Evolutionary conservation across 2,888 invertebrate genomes (phyloP).

Genomic region (Melinaea menophilus): DNA sequence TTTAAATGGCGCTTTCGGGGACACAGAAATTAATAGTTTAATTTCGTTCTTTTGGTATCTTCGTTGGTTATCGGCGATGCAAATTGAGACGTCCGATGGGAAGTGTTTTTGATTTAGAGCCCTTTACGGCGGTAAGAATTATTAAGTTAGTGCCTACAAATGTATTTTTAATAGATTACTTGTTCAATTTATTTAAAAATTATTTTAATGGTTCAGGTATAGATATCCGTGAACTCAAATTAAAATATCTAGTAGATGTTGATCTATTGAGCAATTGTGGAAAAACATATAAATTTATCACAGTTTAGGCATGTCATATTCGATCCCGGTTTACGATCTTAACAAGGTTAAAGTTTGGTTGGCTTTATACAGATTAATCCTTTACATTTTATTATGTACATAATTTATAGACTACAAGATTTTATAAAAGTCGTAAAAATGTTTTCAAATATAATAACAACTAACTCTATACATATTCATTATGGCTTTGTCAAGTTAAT

Average conservation of each 20-base stretch:
- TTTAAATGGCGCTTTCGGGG: conserved; percentile 56
- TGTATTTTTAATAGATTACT: no score
- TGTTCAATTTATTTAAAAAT: no score
- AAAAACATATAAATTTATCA: conserved; percentile 3
- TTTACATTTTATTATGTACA: conserved; percentile 51
- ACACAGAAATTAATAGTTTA: conserved; percentile 66
- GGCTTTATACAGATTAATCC: conserved; percentile 46
- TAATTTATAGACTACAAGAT: conserved; percentile 54
- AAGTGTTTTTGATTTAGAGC: conserved; percentile 64
- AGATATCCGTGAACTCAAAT: no score
- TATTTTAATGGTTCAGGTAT: no score
- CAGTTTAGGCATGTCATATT: conserved; percentile 12
- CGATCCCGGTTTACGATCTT: conserved; percentile 43
- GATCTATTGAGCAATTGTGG: neutral
- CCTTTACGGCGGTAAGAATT: conserved; percentile 43
- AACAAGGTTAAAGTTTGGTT: conserved; percentile 46
- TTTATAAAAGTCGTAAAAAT: conserved; percentile 53
- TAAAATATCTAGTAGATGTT: no score
- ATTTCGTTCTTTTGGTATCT: conserved; percentile 67
- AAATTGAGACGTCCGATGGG: conserved; percentile 67
- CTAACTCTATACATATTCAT: conserved; percentile 53
- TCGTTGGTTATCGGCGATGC: conserved; percentile 63
- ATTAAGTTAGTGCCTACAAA: no score
- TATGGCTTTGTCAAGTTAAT: conserved; percentile 59
- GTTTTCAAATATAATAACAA: conserved; percentile 32